Evolutionary conservation across 92 coral and sea anemone genomes (phyloP), one percentile per base, ranked within the genome.

Genomic region (Siderastrea siderea): DNA sequence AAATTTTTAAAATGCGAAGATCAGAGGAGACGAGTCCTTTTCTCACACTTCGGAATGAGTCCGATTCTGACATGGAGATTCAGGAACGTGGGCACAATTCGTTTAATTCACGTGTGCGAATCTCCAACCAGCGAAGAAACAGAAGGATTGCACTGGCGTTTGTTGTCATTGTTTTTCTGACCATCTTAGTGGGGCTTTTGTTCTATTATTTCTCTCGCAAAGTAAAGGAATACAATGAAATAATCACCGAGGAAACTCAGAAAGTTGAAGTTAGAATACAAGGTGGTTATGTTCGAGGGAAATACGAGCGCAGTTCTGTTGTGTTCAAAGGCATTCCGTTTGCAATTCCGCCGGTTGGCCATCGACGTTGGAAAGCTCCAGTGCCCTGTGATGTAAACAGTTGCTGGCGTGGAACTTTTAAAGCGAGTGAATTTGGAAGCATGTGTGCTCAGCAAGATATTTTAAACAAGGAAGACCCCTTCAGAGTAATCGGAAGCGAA

Each of bases 241-340:
- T 81, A 9, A 15, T 81, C 3, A 7, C 12, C 1, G 86, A 73
- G 7, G 91, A 74, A 17, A 64, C 79, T 50, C 79, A 83, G 13
- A 14, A 49, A 10, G 61, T 64, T 26, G 75, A 38, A 6, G 87
- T 94, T 45, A 64, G 66, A 38, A 74, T 80, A 15, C 77, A 89
- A 46, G 91, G 93, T 9, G 97, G 97, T 5, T 38, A 10, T 0
- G 74, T 94, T 1, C 75, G 71, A 1, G 97, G 97, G 3, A 79
- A 11, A 45, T 48, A 48, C 19, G 91, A 86, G 60, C 75, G 90
- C 1, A 68, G 75, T n/a, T 86, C 82, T 43, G 70, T 88, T 44
- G 93, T 83, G 52, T 94, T 94, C 49, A 89, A 89, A 64, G 97
- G 97, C 17, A 92, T 94, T 65, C 97, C 97, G 17, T 94, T 89